A percentile compares a stretch with the other conserved stretches of the same genome.
phyloP scores from a whole-genome alignment of 2,113 vertebrate genomes.

The Stictonetta naevosa region DNA sequence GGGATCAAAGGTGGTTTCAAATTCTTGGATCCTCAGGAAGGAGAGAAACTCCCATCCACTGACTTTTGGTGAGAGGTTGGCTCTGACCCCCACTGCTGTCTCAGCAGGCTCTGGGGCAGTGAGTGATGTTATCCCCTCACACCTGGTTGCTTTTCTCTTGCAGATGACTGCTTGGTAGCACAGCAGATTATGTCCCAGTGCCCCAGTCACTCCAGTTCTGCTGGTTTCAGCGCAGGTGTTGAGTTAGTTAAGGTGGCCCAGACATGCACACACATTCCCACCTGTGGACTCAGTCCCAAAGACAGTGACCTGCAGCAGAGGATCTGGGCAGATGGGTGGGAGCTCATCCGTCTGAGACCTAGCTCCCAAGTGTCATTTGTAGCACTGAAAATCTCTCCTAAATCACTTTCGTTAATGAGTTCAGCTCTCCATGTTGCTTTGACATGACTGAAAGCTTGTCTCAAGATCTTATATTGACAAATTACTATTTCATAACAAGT shows the following conservation, averaged over 20 bases:
- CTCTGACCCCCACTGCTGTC: background rate
- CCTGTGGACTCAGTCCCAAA: background rate
- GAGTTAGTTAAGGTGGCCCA: background rate
- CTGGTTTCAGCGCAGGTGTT: background rate
- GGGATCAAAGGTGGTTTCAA: background rate
- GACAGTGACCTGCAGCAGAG: background rate
- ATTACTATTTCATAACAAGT: background rate
- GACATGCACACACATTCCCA: background rate
- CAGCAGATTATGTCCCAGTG: background rate
- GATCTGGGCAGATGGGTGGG: background rate
- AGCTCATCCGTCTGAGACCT: background rate
- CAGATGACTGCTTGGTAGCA: background rate
- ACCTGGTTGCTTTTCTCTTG: background rate
- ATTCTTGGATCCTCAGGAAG: background rate
- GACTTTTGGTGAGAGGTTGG: background rate
- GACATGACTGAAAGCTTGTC: background rate
- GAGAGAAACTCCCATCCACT: background rate
- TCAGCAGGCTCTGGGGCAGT: background rate
- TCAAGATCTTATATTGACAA: background rate
- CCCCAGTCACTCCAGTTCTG: background rate
- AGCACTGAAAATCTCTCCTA: background rate
- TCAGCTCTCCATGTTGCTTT: fast-evolving
- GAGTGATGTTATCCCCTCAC: fast-evolving
- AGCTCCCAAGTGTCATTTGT: background rate
- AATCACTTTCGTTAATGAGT: background rate